A percentile compares a stretch with the other conserved stretches of the same genome.
Conservation (phyloP, 2,797 vertebrate species). For the Caiman crocodilus region DNA sequence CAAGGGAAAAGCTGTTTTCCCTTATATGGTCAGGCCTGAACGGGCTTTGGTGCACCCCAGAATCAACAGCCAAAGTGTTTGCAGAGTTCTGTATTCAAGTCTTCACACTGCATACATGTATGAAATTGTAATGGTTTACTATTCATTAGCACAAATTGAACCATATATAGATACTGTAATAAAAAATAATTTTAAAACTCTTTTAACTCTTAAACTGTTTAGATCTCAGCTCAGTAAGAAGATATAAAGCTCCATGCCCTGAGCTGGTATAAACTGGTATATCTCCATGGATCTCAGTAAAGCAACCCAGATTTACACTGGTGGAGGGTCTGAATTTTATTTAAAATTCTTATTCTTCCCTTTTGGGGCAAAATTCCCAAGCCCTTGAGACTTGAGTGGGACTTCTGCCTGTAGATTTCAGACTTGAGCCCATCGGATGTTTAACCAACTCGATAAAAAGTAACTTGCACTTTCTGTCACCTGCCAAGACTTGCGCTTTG, state of each 20-base stretch:
- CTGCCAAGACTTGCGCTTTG: background rate
- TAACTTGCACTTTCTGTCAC: background rate
- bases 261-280: background rate
- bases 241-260: background rate
- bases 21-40: background rate
- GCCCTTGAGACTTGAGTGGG: background rate
- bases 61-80: background rate
- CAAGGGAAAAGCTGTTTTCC: background rate
- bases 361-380: rapidly evolving
- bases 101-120: background rate
- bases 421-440: background rate
- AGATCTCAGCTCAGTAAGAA: background rate
- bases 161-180: rapidly evolving
- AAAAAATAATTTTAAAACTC: background rate
- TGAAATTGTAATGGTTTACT: background rate
- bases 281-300: background rate
- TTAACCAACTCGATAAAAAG: background rate
- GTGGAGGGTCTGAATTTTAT: background rate
- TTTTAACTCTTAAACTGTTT: background rate
- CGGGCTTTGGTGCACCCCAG: background rate
- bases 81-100: background rate
- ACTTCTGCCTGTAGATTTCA: background rate
- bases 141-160: background rate
- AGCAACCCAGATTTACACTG: background rate
- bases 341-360: background rate